Conservation (phyloP, 2,113 vertebrate species). For the Oenanthe oenanthe region DNA sequence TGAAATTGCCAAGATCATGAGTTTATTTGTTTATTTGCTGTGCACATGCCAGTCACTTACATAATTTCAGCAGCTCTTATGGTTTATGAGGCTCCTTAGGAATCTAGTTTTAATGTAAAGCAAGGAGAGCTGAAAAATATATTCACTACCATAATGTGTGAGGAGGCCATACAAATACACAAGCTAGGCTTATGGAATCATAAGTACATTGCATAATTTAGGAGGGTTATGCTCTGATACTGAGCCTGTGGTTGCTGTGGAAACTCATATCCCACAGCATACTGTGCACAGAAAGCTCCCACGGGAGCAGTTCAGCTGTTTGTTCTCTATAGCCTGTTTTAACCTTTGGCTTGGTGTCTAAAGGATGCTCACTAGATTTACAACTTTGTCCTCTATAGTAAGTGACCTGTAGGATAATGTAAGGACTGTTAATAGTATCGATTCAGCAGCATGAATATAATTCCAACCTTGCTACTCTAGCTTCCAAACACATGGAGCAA, state of each 20-base stretch:
- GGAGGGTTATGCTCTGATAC: background rate
- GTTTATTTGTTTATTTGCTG: background rate
- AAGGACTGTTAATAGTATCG: background rate
- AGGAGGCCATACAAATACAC: background rate
- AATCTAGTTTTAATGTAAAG: background rate
- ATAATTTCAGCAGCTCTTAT: background rate
- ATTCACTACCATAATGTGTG: background rate
- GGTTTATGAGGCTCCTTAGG: background rate
- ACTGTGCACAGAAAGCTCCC: background rate
- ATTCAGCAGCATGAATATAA: background rate
- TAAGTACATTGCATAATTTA: background rate
- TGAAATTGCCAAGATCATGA: background rate
- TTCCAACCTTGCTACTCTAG: background rate
- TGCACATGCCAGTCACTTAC: background rate
- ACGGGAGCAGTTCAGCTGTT: constrained; percentile 9
- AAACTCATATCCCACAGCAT: background rate
- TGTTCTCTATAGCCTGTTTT: constrained; percentile 25
- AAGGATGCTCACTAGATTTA: constrained; percentile 38
- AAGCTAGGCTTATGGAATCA: background rate
- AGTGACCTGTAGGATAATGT: constrained; percentile 6
- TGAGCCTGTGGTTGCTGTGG: constrained; percentile 27
- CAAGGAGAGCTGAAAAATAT: background rate
- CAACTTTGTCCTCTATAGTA: constrained; percentile 26
- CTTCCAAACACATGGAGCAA: background rate
- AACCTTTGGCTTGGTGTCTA: constrained; percentile 36